Conservation (phyloP, 2,888 invertebrate species). For the Drymonia ruficornis region DNA sequence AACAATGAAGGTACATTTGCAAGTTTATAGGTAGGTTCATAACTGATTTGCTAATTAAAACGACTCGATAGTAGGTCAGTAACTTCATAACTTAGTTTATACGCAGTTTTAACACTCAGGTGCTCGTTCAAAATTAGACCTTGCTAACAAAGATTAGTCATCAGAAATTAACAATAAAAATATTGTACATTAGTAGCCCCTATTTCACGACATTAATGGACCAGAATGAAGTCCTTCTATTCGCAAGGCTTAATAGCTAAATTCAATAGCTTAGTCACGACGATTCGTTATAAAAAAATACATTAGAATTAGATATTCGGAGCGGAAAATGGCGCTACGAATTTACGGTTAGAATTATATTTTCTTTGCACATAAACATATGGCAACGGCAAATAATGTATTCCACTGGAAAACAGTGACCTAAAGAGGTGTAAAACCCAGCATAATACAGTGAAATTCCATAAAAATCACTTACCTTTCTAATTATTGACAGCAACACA, state of each 20-base stretch:
- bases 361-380: constrained; percentile 13
- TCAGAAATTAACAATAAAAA: constrained; percentile 54
- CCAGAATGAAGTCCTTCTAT: constrained; percentile 14
- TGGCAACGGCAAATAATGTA: constrained; percentile 6
- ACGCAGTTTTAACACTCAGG: constrained; percentile 30
- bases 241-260: constrained; percentile 22
- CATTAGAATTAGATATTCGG: constrained; percentile 63
- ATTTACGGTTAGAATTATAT: constrained; percentile 56
- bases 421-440: constrained; percentile 15
- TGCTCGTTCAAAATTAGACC: constrained; percentile 45
- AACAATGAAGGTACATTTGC: background rate
- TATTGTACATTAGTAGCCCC: constrained; percentile 16
- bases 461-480: constrained; percentile 73
- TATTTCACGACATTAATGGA: background rate
- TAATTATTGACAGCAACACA: constrained; percentile 77
- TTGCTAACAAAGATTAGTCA: constrained; percentile 63
- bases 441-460: constrained; percentile 33
- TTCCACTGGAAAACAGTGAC: constrained; percentile 7
- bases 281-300: constrained; percentile 55
- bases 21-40: background rate
- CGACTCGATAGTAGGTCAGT: constrained; percentile 42
- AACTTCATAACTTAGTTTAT: constrained; percentile 33
- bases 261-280: constrained; percentile 34
- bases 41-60: constrained; percentile 19
- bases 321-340: constrained; percentile 80